Percentiles rank a stretch among this genome's conserved stretches.
phyloP scores from a whole-genome alignment of 2,113 vertebrate species.

The Oncorhynchus kisutch region DNA sequence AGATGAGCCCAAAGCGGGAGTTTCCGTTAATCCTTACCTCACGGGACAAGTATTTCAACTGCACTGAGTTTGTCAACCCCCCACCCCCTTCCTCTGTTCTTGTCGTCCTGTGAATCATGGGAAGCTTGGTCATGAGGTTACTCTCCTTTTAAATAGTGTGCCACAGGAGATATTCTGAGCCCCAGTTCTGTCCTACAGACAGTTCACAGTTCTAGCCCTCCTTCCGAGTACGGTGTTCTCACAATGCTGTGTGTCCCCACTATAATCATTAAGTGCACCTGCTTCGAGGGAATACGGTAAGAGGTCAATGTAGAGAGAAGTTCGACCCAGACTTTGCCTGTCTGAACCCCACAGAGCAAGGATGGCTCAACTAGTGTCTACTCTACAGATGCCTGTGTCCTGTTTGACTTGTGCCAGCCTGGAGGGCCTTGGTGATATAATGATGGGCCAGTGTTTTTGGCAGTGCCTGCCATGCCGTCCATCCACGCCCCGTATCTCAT shows the following conservation, averaged over 20 bases:
- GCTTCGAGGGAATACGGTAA: neutral
- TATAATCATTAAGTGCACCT: neutral
- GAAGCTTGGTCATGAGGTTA: neutral
- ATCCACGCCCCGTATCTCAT: neutral
- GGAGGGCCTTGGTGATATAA: neutral
- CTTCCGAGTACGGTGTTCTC: neutral
- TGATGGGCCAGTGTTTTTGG: neutral
- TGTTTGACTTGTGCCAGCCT: neutral
- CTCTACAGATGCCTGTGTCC: neutral
- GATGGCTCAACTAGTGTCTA: neutral
- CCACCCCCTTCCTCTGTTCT: neutral
- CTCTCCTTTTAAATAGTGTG: no score
- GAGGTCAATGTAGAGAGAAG: neutral
- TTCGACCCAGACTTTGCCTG: neutral
- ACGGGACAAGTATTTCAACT: conserved; percentile 3
- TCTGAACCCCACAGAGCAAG: neutral
- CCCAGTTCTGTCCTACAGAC: neutral
- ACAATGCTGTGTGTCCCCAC: neutral
- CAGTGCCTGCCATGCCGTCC: neutral
- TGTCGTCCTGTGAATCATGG: neutral
- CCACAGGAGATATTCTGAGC: no score
- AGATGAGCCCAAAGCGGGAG: neutral
- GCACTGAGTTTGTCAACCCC: neutral
- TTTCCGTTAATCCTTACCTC: conserved; percentile 10
- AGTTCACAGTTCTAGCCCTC: neutral